Evolutionary conservation across 1,140 invertebrate species (phyloP).

Genomic region (Drosophila paulistorum): DNA sequence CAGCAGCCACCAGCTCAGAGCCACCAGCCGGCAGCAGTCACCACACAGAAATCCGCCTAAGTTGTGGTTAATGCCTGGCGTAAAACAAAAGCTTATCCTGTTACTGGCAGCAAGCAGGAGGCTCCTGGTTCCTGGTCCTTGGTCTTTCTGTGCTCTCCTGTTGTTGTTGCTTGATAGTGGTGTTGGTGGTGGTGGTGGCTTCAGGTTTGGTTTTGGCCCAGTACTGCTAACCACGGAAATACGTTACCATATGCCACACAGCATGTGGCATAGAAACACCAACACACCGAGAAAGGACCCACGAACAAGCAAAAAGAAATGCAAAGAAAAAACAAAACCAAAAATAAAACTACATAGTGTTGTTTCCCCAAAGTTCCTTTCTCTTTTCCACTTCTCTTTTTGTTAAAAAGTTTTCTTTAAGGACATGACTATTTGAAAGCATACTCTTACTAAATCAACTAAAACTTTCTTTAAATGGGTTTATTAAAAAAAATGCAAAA

Average conservation of each 20-base stretch:
- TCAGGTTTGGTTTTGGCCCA: constrained; percentile 30
- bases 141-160: neutral
- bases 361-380: neutral
- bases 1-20: neutral
- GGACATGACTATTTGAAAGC: neutral
- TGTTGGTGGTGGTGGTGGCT: neutral
- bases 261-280: constrained; percentile 60
- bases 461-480: neutral
- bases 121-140: constrained; percentile 22
- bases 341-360: constrained; percentile 3
- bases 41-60: constrained; percentile 70
- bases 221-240: constrained; percentile 66
- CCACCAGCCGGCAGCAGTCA: neutral
- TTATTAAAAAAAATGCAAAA: too few relatives aligned
- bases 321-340: constrained; percentile 30
- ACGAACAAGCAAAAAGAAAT: neutral
- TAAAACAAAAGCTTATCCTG: constrained; percentile 82
- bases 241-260: constrained; percentile 72
- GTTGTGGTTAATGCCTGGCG: constrained; percentile 77
- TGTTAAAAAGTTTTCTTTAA: neutral
- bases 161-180: neutral
- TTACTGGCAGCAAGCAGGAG: constrained; percentile 47
- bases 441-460: neutral
- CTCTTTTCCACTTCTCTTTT: neutral
- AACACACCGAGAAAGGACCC: constrained; percentile 11